Evolutionary conservation across 2,113 vertebrate species (phyloP).

Genomic region (Rhipidura dahli): DNA sequence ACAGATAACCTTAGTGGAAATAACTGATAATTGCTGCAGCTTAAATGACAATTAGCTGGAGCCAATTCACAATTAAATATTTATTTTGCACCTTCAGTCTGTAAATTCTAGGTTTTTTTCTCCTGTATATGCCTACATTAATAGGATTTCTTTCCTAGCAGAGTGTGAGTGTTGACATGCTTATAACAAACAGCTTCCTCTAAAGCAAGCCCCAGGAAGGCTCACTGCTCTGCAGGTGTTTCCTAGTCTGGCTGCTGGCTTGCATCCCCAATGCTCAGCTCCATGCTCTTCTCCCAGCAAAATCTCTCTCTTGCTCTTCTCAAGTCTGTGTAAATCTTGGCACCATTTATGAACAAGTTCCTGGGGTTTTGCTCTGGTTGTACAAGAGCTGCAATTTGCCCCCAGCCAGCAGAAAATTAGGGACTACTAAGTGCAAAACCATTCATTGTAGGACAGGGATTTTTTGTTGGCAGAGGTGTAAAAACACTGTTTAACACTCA

Average conservation of each 20-base stretch:
- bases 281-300: not conserved
- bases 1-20: not conserved
- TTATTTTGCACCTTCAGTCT: not conserved
- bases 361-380: not conserved
- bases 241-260: not conserved
- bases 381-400: not conserved
- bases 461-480: not conserved
- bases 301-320: not conserved
- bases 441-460: not conserved
- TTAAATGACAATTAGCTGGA: not conserved
- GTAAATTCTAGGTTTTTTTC: not conserved
- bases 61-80: not conserved
- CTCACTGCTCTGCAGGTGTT: not conserved
- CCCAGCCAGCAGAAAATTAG: not conserved
- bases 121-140: not conserved
- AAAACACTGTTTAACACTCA: not conserved
- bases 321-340: not conserved
- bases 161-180: not conserved
- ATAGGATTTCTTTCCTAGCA: not conserved
- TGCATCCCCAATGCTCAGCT: not conserved
- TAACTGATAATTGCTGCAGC: not conserved
- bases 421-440: not conserved
- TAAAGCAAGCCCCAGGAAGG: not conserved
- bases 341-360: not conserved
- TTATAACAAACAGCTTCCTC: not conserved